Percentiles rank a stretch among this genome's conserved stretches.
Evolutionary conservation across 2,888 invertebrate species (phyloP).

Genomic region (Hypomecis punctinalis): DNA sequence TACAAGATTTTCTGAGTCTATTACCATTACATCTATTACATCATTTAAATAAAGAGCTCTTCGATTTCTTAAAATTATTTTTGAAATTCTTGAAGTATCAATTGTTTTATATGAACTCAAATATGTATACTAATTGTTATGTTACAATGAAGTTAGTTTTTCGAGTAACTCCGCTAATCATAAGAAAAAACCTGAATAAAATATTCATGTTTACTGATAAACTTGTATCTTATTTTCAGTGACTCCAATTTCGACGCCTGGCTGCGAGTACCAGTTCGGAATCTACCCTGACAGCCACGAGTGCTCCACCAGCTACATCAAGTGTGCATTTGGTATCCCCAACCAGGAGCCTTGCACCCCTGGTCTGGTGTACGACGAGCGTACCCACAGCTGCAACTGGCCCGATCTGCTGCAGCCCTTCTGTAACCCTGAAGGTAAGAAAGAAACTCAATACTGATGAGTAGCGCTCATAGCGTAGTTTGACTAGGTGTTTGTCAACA

Average conservation of each 20-base stretch:
- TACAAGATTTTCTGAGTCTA: no score
- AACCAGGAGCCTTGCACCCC: slow-evolving; percentile 93
- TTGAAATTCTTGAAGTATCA: neutral
- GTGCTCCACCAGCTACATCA: slow-evolving; percentile 94
- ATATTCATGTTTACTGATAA: no score
- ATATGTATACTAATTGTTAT: no score
- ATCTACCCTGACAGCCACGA: slow-evolving; percentile 92
- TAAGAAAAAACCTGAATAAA: no score
- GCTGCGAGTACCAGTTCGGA: slow-evolving; percentile 95
- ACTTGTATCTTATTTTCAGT: slow-evolving; percentile 79
- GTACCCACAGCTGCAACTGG: slow-evolving; percentile 96
- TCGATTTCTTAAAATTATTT: neutral
- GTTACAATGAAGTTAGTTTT: no score
- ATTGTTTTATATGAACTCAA: no score
- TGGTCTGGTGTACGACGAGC: slow-evolving; percentile 94
- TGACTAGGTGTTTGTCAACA: no score
- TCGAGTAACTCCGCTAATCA: no score
- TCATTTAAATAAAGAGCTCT: neutral
- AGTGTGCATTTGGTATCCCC: slow-evolving; percentile 93
- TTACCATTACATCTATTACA: no score
- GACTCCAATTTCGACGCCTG: slow-evolving; percentile 91
- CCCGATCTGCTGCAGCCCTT: slow-evolving; percentile 94
- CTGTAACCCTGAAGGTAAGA: slow-evolving; percentile 94
- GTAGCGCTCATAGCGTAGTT: no score
- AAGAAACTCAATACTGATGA: neutral